phyloP scores from a whole-genome alignment of 2,888 invertebrate species.

The Meiosimyza platycephala region DNA sequence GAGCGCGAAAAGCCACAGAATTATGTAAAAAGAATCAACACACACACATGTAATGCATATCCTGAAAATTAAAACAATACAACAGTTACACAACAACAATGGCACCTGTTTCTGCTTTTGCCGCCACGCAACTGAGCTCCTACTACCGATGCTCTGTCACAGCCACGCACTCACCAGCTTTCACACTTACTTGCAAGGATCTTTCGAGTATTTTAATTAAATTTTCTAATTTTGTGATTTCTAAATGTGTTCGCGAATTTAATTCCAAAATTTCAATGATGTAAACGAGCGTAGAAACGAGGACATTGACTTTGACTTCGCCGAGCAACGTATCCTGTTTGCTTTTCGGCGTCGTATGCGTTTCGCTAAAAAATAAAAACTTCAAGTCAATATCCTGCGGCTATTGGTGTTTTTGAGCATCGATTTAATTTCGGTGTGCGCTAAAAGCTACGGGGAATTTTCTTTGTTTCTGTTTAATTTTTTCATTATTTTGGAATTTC shows the following conservation, averaged over 20 bases:
- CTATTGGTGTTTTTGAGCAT: conserved; percentile 44
- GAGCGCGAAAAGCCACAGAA: neutral
- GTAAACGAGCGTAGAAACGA: neutral
- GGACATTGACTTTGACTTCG: too few species aligned
- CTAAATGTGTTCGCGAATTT: neutral
- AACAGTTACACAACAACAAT: neutral
- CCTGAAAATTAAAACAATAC: neutral
- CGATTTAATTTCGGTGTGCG: too few species aligned
- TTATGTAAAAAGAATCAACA: neutral
- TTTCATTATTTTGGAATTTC: too few species aligned
- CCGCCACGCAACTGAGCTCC: neutral
- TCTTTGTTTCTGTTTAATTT: too few species aligned
- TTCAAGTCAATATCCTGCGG: conserved; percentile 46
- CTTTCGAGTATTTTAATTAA: conserved; percentile 44
- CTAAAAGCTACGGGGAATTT: too few species aligned
- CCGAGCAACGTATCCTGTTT: neutral
- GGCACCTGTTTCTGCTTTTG: conserved; percentile 13
- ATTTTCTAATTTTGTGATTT: conserved; percentile 42
- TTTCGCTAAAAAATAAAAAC: conserved; percentile 4
- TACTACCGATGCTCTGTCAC: conserved; percentile 12
- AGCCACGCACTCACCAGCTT: conserved; percentile 24
- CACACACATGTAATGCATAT: neutral
- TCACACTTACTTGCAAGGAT: conserved; percentile 35
- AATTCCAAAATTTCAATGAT: conserved; percentile 17
- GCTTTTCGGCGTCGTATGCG: neutral